phyloP scores from a whole-genome alignment of 2,888 invertebrate genomes.

The Seladonia tumulorum region DNA sequence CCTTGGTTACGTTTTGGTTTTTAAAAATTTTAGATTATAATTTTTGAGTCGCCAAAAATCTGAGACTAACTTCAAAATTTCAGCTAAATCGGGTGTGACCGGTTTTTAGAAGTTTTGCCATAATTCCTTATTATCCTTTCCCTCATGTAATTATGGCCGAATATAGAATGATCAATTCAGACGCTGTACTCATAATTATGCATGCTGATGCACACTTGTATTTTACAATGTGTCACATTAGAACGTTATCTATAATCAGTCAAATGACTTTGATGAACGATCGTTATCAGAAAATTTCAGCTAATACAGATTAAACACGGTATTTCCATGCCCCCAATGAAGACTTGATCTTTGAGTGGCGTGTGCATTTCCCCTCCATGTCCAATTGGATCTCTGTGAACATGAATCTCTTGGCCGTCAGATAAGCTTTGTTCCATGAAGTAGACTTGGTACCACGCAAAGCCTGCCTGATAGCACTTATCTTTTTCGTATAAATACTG shows the following conservation, averaged over 20 bases:
- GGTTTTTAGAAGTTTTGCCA: neutral
- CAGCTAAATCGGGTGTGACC: no score
- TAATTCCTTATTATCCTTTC: neutral
- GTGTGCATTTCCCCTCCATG: constrained; percentile 68
- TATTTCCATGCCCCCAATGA: constrained; percentile 68
- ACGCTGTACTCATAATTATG: neutral
- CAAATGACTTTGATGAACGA: constrained; percentile 51
- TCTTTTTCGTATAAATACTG: constrained; percentile 81
- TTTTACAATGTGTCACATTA: constrained; percentile 22
- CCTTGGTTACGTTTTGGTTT: no score
- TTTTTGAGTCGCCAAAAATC: no score
- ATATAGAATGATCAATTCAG: neutral
- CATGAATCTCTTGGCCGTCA: constrained; percentile 76
- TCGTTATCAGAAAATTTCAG: constrained; percentile 39
- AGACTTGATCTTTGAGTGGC: constrained; percentile 70
- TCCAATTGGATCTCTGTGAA: constrained; percentile 73
- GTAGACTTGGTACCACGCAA: constrained; percentile 75
- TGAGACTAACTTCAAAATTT: no score
- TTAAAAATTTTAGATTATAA: no score
- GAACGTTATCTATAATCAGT: constrained; percentile 41
- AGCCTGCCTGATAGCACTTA: constrained; percentile 81
- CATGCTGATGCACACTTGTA: neutral
- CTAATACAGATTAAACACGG: constrained; percentile 46
- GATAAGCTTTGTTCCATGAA: constrained; percentile 76
- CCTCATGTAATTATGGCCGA: neutral